phyloP scores from a whole-genome alignment of 1,140 invertebrate genomes.

The Watersipora subatra region DNA sequence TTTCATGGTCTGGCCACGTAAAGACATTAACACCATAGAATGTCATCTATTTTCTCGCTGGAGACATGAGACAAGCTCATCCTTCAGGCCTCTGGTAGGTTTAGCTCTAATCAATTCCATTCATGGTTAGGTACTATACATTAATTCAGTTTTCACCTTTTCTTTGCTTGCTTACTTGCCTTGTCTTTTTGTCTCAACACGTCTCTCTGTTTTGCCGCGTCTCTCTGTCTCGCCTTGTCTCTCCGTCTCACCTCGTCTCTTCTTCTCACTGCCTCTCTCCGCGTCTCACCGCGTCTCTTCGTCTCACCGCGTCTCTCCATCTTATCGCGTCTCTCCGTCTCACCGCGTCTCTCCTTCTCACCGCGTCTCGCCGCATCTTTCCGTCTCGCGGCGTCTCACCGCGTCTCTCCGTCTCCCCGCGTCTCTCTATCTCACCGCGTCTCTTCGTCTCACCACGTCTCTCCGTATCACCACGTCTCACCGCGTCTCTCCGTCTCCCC shows the following conservation, averaged over 20 bases:
- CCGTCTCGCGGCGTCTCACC: no score
- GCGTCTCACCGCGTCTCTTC: background rate
- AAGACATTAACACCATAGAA: constrained; percentile 33
- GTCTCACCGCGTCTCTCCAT: background rate
- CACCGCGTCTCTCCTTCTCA: no score
- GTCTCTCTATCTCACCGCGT: no score
- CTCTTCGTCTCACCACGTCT: no score
- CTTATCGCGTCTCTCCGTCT: background rate
- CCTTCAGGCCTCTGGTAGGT: constrained; percentile 26
- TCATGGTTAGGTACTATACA: no score
- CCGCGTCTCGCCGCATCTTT: no score
- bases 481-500: background rate
- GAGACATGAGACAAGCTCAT: constrained; percentile 24
- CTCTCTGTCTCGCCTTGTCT: background rate
- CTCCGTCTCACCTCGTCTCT: background rate
- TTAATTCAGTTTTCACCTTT: no score
- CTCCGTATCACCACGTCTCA: background rate
- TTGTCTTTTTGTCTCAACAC: constrained; percentile 9
- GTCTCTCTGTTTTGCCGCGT: constrained; percentile 12
- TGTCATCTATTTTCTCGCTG: constrained; percentile 35
- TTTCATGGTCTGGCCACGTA: constrained; percentile 37
- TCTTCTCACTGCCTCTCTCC: background rate
- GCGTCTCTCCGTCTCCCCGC: no score
- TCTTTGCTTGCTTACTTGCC: no score
- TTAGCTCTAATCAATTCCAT: no score